Base-by-base conservation (phyloP, 2,888 invertebrate species). In the Lathronympha strigana region DNA sequence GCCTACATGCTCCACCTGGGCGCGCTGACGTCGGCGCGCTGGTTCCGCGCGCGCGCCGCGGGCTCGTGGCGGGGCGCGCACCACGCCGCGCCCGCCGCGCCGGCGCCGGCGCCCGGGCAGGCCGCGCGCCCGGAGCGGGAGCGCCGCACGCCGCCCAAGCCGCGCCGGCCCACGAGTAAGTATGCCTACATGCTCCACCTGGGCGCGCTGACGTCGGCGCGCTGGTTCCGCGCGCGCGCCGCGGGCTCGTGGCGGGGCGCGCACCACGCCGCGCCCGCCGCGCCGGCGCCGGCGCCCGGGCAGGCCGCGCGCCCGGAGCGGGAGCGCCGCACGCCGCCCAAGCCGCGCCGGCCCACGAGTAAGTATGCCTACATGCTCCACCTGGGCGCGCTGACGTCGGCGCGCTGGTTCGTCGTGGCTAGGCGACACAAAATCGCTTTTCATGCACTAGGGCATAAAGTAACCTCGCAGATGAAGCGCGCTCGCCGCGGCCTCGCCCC, bases 141-240 rank as follows among this genome's bases (percentile, higher is more conserved):
- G 45, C 70, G 55, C 53, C 58, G n/a, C 33, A 33, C 61, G 40
- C 63, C 68, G 58, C 50, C 60, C 61, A 36, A 21, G 50, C 55
- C 49, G 21, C 43, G 51, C 55, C 36, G 31, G 15, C 38, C 50
- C 51, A 63, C 67, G 33, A 58, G 61, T 61, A 17, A 61, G 43
- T 53, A 53, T 53, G 25, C 45, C 19, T n/a, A n/a, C n/a, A n/a
- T n/a, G 28, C 23, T 28, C 9, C 4, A 50, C 50, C 2, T 13
- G 36, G 36, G 36, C n/a, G 94, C 95, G 69, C 93, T 96, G 73
- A 93, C 95, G 88, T 95, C 95, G 73, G 94, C 95, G 73, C 88
- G 95, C 63, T 97, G 97, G 80, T 97, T 97, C 96, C 96, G 97
- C 76, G 94, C 95, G 78, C 94, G 94, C 76, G 92, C 94, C 81